phyloP scores from a whole-genome alignment of 2,113 vertebrate genomes.

The Rattus rattus region DNA sequence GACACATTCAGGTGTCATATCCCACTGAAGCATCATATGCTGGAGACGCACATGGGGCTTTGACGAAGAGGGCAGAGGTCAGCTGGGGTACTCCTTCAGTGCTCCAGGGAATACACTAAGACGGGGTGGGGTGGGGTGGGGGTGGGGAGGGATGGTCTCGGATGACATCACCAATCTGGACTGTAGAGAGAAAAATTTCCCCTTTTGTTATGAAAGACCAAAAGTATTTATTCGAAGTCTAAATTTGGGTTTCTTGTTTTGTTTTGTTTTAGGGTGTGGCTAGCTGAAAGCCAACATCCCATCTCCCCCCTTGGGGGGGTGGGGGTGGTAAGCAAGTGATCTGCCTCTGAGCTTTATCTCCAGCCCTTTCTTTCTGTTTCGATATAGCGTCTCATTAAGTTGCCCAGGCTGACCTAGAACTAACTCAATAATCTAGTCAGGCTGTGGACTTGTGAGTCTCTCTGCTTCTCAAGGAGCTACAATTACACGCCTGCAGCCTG shows the following conservation, averaged over 20 bases:
- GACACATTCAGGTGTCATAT: neutral
- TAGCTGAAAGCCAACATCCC: neutral
- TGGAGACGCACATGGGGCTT: neutral
- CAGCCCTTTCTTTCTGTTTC: neutral
- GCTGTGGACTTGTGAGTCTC: neutral
- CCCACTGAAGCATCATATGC: neutral
- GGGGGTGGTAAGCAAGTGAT: too few species aligned
- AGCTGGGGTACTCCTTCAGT: neutral
- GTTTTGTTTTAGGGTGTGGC: neutral
- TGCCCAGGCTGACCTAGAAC: neutral
- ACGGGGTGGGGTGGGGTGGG: neutral
- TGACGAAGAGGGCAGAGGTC: neutral
- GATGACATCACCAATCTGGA: neutral
- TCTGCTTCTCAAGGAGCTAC: neutral
- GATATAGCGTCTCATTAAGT: neutral
- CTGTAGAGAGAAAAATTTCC: neutral
- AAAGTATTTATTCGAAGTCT: neutral
- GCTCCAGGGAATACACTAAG: neutral
- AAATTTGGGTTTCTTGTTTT: neutral
- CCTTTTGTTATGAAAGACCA: neutral
- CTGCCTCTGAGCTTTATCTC: neutral
- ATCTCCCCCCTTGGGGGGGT: neutral
- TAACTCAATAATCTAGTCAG: neutral
- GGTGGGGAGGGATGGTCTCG: neutral
- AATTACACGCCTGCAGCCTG: neutral